These are phyloP conservation scores for Lepetodrilus schrolli DNA, from an alignment of 2,888 invertebrate genomes.

Conservation along the genomic window DNA sequence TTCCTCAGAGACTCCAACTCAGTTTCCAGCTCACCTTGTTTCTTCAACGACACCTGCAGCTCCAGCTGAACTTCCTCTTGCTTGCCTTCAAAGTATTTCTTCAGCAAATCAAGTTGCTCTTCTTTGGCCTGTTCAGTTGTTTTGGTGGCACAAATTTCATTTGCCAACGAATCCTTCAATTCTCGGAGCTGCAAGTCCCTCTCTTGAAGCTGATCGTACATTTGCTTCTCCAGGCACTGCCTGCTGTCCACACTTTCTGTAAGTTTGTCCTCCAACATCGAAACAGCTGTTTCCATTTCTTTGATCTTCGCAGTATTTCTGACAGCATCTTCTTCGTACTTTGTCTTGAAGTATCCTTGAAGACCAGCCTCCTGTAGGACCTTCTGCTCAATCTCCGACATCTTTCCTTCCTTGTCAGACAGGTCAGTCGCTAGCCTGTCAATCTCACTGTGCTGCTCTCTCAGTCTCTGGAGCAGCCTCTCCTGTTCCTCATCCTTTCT, in stretches of 20 bases:
- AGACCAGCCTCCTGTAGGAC: slow-evolving; percentile 31
- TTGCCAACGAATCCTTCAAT: slow-evolving; percentile 16
- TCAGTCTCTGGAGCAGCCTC: slow-evolving; percentile 19
- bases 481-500: slow-evolving; percentile 20
- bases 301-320: not conserved
- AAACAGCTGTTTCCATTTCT: slow-evolving; percentile 26
- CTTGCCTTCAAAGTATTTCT: not conserved
- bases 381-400: slow-evolving; percentile 35
- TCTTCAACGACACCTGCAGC: slow-evolving; percentile 6
- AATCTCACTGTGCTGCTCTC: slow-evolving; percentile 15
- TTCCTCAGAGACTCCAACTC: slow-evolving; percentile 31
- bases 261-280: slow-evolving; percentile 30
- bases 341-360: slow-evolving; percentile 31
- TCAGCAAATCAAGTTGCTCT: slow-evolving; percentile 29
- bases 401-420: not conserved
- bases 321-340: slow-evolving; percentile 26
- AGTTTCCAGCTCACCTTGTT: slow-evolving; percentile 24
- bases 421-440: slow-evolving; percentile 2
- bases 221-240: slow-evolving; percentile 17
- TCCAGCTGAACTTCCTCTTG: slow-evolving; percentile 19
- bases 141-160: slow-evolving; percentile 27
- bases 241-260: slow-evolving; percentile 29
- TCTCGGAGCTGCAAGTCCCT: slow-evolving; percentile 33
- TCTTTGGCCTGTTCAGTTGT: slow-evolving; percentile 28
- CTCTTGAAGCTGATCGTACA: slow-evolving; percentile 24